Base-by-base conservation (phyloP, 2,797 vertebrate species). In the Triplophysa yarkandensis region DNA sequence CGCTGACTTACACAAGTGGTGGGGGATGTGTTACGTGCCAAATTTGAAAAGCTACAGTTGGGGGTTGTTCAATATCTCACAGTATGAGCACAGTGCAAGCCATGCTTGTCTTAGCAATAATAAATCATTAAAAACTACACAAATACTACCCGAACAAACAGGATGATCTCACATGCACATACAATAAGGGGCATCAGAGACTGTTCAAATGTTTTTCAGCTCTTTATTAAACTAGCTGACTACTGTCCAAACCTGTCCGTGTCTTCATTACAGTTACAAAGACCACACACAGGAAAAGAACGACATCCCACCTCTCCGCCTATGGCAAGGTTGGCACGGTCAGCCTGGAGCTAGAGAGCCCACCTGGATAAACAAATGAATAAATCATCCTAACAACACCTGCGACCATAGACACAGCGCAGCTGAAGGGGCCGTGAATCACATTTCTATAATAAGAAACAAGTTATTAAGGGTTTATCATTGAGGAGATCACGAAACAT, bases 311-410 rank as follows among this genome's bases (percentile, higher is more conserved):
- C 41, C 72, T 14, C 54, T 72, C 50, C 58, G 48, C 76, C 73
- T 25, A 7, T 32, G 76, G 81, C 81, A 82, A 82, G 78, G 81
- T 76, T 77, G 62, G 64, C 68, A 75, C 23, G 52, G 61, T 39
- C 78, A 75, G 68, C 76, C 62, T 3, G 21, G 13, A 70, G 77
- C 72, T 46, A 68, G 67, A 66, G 58, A 72, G 54, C 52, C 72
- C 72, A 82, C 81, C 81, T 76, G 78, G 65, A 73, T 44, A 17
- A 63, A 68, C 48, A 62, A 48, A 66, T 73, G 54, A 77, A 78
- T 80, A 77, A 74, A 74, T 66, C 52, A 36, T n/a, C 30, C 60
- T 54, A 60, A 21, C 21, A 61, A 68, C 73, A 75, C 73, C 64
- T 75, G 54, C n/a, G 71, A 74, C 43, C 54, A 39, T 19, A n/a